A percentile compares a stretch with the other conserved stretches of the same genome.
phyloP scores from a whole-genome alignment of 2,888 invertebrate genomes.

The Ferrisia virgata region DNA sequence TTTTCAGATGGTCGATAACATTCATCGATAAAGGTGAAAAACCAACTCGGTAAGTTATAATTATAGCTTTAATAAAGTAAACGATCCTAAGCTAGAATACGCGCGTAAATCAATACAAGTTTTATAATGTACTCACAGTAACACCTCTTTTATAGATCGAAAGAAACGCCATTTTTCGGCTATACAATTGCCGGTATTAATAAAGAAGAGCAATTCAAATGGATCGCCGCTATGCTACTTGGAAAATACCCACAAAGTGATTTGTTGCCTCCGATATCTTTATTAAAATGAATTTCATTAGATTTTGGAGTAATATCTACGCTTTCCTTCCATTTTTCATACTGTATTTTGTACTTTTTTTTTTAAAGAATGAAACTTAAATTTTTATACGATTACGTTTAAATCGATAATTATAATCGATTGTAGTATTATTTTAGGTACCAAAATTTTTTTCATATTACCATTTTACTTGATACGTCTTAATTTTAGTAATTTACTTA shows the following conservation, averaged over 20 bases:
- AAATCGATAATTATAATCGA: not conserved
- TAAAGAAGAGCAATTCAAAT: slow-evolving; percentile 71
- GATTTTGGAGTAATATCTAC: not conserved
- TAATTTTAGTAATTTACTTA: not conserved
- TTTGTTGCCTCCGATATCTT: slow-evolving; percentile 48
- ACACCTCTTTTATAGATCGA: slow-evolving; percentile 60
- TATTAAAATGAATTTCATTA: slow-evolving; percentile 32
- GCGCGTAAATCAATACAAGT: no score
- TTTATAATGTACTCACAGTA: no score
- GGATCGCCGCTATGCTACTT: slow-evolving; percentile 75
- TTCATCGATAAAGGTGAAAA: slow-evolving; percentile 70
- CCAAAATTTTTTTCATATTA: not conserved
- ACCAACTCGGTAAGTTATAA: slow-evolving; percentile 57
- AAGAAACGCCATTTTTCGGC: slow-evolving; percentile 76
- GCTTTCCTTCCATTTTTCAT: slow-evolving; percentile 27
- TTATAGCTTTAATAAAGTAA: no score
- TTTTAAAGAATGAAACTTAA: slow-evolving; percentile 13
- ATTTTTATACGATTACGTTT: slow-evolving; percentile 12
- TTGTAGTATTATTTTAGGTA: not conserved
- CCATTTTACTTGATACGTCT: not conserved
- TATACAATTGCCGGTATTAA: slow-evolving; percentile 73
- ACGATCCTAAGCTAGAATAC: no score
- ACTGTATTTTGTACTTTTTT: slow-evolving; percentile 40
- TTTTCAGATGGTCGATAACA: slow-evolving; percentile 71
- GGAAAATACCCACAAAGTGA: slow-evolving; percentile 61